A percentile compares a stretch with the other conserved stretches of the same genome.
phyloP scores from a whole-genome alignment of 2,797 vertebrate species.

The Cyclura pinguis region DNA sequence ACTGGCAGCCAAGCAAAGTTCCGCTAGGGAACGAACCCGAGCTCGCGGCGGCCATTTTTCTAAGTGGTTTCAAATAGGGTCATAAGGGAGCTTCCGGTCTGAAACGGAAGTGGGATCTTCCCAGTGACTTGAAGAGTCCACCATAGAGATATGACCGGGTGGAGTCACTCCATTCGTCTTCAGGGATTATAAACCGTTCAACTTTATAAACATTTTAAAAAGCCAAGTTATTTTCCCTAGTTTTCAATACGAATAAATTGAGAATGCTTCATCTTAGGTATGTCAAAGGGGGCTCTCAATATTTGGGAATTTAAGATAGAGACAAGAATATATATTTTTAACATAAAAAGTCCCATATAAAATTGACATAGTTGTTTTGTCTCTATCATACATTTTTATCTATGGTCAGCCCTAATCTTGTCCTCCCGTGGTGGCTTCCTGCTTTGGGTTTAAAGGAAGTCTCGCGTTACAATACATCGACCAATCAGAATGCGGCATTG shows the following conservation, averaged over 20 bases:
- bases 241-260: neutral
- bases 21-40: neutral
- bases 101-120: neutral
- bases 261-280: neutral
- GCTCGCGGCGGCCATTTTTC: neutral
- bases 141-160: neutral
- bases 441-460: too few species aligned
- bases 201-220: too few species aligned
- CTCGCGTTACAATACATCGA: neutral
- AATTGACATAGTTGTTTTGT: too few species aligned
- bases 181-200: too few species aligned
- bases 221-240: neutral
- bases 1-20: constrained; percentile 33
- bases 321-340: too few species aligned
- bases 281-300: neutral
- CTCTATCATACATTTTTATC: too few species aligned
- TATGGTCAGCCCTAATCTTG: neutral
- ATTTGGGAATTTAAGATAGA: neutral
- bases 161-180: too few species aligned
- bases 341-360: too few species aligned
- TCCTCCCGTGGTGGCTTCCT: too few species aligned
- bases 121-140: neutral
- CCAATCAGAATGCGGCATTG: neutral
- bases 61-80: neutral
- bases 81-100: neutral